phyloP scores from a whole-genome alignment of 1,140 invertebrate species.

The Magallana ariakensis region DNA sequence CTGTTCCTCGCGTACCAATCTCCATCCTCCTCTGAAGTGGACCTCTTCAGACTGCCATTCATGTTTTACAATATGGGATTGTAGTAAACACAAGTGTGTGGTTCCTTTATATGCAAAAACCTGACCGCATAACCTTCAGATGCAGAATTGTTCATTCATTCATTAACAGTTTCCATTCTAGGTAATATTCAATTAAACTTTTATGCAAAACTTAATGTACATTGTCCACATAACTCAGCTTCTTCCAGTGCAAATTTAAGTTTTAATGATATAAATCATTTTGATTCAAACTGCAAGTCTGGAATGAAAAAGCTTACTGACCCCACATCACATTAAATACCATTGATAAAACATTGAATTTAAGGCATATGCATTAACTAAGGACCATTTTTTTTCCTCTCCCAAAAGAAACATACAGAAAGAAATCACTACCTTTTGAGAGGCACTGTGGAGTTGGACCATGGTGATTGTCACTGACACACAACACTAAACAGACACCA shows the following conservation, averaged over 20 bases:
- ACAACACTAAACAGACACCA: background rate
- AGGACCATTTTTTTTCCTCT: too few species aligned
- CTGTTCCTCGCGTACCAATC: background rate
- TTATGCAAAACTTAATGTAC: too few species aligned
- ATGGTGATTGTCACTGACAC: background rate
- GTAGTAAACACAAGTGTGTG: background rate
- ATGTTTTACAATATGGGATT: constrained; percentile 23
- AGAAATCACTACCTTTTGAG: background rate
- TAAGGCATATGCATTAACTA: too few species aligned
- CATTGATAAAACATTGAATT: too few species aligned
- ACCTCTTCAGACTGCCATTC: constrained; percentile 10
- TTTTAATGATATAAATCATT: too few species aligned
- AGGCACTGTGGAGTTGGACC: background rate
- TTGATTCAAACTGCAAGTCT: too few species aligned
- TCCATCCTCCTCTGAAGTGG: constrained; percentile 23
- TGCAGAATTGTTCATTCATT: background rate
- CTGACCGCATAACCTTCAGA: background rate
- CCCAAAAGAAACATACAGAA: too few species aligned
- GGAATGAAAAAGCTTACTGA: too few species aligned
- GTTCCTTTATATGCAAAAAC: background rate
- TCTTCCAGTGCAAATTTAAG: too few species aligned
- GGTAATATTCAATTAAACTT: too few species aligned
- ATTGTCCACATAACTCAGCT: too few species aligned
- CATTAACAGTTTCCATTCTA: background rate
- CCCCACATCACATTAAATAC: too few species aligned